A percentile compares a stretch with the other conserved stretches of the same genome.
Conservation (phyloP, 2,797 vertebrate genomes). For the Sebastes iracundus region DNA sequence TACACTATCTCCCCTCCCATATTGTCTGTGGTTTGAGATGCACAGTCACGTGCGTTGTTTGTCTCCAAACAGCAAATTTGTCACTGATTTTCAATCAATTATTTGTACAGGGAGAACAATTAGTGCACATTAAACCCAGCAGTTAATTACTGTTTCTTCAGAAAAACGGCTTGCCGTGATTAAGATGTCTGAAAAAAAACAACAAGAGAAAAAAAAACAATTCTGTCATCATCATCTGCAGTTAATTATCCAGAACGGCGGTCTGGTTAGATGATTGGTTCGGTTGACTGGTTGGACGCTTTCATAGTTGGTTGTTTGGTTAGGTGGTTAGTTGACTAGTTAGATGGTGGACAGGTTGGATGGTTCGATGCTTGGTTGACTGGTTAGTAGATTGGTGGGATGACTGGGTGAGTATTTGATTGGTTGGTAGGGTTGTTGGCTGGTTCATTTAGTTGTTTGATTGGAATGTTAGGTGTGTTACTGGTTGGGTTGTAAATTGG, state of each 20-base stretch:
- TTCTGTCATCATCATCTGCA: constrained; percentile 28
- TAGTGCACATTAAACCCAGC: constrained; percentile 38
- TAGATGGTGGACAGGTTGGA: not conserved
- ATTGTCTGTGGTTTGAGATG: constrained; percentile 18
- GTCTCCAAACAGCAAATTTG: constrained; percentile 43
- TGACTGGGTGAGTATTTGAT: not conserved
- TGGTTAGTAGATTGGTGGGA: not conserved
- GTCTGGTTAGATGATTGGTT: not conserved
- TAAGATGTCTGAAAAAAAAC: constrained; percentile 10
- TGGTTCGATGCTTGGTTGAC: not conserved
- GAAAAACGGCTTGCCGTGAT: constrained; percentile 25
- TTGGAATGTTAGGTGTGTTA: not conserved
- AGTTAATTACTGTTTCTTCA: constrained; percentile 42
- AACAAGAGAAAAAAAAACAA: constrained; percentile 6
- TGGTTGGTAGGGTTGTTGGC: not conserved
- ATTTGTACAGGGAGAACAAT: constrained; percentile 51
- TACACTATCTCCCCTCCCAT: not conserved
- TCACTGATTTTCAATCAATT: constrained; percentile 55
- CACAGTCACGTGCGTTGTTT: constrained; percentile 15
- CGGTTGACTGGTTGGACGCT: not conserved
- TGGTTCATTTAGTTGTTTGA: not conserved
- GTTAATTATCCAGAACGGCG: not conserved
- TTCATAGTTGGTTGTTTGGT: not conserved
- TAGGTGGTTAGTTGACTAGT: not conserved
- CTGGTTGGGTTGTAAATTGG: not conserved